Conservation (phyloP, 1,140 invertebrate genomes). For the Palaemon carinicauda region DNA sequence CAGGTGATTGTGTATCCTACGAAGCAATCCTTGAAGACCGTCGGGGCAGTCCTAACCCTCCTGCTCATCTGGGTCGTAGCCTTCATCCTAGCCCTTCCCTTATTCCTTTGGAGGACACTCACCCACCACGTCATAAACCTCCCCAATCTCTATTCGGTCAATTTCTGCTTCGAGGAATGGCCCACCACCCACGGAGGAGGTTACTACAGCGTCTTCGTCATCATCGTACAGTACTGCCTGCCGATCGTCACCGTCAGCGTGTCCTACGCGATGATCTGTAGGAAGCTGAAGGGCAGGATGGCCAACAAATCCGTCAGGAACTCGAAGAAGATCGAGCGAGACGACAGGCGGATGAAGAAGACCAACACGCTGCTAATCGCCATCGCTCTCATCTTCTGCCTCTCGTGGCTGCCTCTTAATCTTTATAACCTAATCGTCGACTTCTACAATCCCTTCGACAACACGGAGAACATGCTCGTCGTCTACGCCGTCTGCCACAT, state of each 20-base stretch:
- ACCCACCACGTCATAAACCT: constrained; percentile 71
- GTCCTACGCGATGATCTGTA: constrained; percentile 70
- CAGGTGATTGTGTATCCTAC: constrained; percentile 89
- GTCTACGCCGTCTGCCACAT: constrained; percentile 69
- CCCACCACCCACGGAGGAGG: constrained; percentile 76
- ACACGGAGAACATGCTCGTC: constrained; percentile 60
- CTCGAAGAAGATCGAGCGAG: constrained; percentile 27
- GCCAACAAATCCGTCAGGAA: constrained; percentile 37
- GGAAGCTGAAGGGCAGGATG: constrained; percentile 69
- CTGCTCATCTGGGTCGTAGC: constrained; percentile 83
- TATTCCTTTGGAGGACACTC: constrained; percentile 78
- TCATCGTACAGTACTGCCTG: constrained; percentile 77
- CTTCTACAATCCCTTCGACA: constrained; percentile 63
- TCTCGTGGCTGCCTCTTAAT: constrained; percentile 71
- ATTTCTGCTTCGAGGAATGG: constrained; percentile 83
- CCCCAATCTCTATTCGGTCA: constrained; percentile 69
- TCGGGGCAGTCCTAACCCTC: constrained; percentile 78
- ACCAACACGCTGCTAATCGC: constrained; percentile 68
- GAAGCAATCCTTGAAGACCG: constrained; percentile 76
- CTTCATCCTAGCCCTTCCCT: constrained; percentile 77
- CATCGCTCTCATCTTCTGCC: constrained; percentile 69
- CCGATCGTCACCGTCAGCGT: constrained; percentile 82
- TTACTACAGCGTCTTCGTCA: constrained; percentile 82
- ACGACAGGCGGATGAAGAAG: constrained; percentile 60
- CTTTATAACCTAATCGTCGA: constrained; percentile 69